Base-by-base conservation (phyloP, 2,797 vertebrate species). In the Tachyglossus aculeatus region DNA sequence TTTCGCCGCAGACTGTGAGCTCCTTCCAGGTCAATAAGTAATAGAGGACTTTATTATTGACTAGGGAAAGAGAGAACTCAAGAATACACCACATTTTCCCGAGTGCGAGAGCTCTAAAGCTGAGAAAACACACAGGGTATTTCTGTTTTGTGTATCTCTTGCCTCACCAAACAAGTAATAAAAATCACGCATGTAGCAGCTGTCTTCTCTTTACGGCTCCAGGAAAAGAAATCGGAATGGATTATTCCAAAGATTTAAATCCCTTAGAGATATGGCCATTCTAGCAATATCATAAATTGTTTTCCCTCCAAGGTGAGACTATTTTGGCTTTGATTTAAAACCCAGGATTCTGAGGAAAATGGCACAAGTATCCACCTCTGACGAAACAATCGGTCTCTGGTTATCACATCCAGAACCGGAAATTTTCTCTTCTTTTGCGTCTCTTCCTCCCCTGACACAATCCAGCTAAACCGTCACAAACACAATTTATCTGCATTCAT, bases 211-310 rank as follows among this genome's bases (percentile, higher is more conserved):
- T 76, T 37, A 43, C n/a, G 76, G 31, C 38, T 78, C 19, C 72
- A 71, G 47, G 67, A 25, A 4, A 2, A 54, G 60, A 75, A 57
- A 60, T 74, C 57, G 73, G 40, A 88, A 88, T 68, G 39, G 62
- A 83, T 90, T 89, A 87, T 86, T 91, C 74, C 88, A 87, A 87
- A 85, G 66, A 88, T 85, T 87, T 90, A 87, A 90, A 86, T 88
- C 36, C 64, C 77, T 81, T 69, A 81, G 79, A 84, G 82, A 81
- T 48, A 40, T 60, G 9, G 40, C 27, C 39, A 74, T 86, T 86
- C 74, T 18, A 81, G 77, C 59, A 88, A 80, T 74, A 78, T 50
- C 75, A 80, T 89, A 86, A 86, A 88, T 88, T 86, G 40, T 84
- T 88, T 86, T 78, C 37, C 56, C 43, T 89, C 65, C 88, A 89